Evolutionary conservation across 2,888 invertebrate species (phyloP), one percentile per base, ranked within the genome.

Genomic region (Mactromeris polynyma): DNA sequence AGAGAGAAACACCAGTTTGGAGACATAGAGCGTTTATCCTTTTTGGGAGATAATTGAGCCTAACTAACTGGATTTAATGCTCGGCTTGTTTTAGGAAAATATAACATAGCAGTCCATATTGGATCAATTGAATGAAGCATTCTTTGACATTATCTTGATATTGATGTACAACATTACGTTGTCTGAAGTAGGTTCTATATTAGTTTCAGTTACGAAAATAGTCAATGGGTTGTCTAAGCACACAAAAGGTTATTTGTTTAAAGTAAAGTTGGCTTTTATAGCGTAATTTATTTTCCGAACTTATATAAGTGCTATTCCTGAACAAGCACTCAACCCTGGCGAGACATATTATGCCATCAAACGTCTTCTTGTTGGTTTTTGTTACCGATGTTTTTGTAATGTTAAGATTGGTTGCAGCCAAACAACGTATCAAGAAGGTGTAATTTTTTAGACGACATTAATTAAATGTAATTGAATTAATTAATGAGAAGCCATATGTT

Each of bases 1-100:
- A 36, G 73, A 73, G 36, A 73, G 11, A 73, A 73, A 73, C 73
- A 73, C 36, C 73, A 33, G 73, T 73, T 73, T 73, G 36, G 31
- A 73, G 17, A 33, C 73, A 33, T 73, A 17, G 33, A 33, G 36
- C 21, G 19, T 7, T 14, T 33, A 33, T 73, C 36, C 26, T 73
- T 73, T 73, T 19, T 33, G 33, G 73, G 73, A 73, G 73, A 36
- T 36, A 73, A 33, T 73, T 73, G 73, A 6, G 31, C 36, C 73
- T 17, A 33, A 36, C n/a, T 73, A 64, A n/a, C 21, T 26, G 58
- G n/a, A 4, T 64, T 64, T 26, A 64, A 64, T 64, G 26, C 26
- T 64, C 6, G 58, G 58, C n/a, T 58, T 58, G n/a, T 26, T 58
- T 58, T n/a, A n/a, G 26, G 58, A 58, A 58, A 58, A 58, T 58